phyloP scores from a whole-genome alignment of 2,113 vertebrate species.

The Oxygymnocypris stewartii region DNA sequence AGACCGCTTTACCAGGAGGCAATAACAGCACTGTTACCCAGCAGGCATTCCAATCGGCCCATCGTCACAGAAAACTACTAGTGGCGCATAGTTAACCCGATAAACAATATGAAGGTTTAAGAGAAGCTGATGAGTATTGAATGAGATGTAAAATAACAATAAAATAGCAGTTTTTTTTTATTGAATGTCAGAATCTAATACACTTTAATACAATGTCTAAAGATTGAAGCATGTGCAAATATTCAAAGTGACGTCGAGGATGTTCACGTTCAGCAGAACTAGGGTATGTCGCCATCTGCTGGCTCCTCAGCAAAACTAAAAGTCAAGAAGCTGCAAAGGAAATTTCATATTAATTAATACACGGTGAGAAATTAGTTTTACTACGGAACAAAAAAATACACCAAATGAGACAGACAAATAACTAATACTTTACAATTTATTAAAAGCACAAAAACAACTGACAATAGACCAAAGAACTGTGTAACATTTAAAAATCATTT shows the following conservation, averaged over 20 bases:
- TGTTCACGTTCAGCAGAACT: neutral
- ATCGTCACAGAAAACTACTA: neutral
- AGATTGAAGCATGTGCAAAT: neutral
- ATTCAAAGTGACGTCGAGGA: neutral
- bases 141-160: neutral
- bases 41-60: neutral
- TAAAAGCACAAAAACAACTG: neutral
- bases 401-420: neutral
- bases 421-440: neutral
- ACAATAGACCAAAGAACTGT: neutral
- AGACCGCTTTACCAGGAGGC: neutral
- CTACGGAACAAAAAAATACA: neutral
- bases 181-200: slow-evolving; percentile 25
- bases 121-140: neutral
- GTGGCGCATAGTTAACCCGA: neutral
- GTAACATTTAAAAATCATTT: neutral
- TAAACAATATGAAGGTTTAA: neutral
- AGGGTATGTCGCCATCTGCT: neutral
- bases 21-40: neutral
- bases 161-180: neutral
- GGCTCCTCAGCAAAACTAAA: slow-evolving; percentile 9
- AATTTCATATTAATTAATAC: neutral
- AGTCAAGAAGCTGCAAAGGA: slow-evolving; percentile 50
- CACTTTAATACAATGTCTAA: slow-evolving; percentile 23
- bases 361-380: neutral